Conservation (phyloP, 2,113 vertebrate genomes). For the Chloroceryle aenea region DNA sequence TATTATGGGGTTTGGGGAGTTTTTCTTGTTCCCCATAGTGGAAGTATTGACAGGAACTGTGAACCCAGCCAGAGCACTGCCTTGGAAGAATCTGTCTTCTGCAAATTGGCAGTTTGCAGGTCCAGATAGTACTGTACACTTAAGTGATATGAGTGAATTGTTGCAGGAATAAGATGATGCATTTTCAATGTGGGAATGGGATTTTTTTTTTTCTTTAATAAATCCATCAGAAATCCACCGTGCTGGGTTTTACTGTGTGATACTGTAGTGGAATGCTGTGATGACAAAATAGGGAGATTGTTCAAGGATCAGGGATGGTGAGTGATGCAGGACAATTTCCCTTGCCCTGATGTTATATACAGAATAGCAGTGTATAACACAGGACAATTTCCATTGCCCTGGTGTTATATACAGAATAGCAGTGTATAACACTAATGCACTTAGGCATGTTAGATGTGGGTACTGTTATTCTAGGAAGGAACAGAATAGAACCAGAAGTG, state of each 20-base stretch:
- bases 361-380: no score
- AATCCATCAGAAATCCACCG: background rate
- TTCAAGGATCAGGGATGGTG: background rate
- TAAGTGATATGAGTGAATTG: rapidly evolving
- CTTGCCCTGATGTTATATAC: background rate
- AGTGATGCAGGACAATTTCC: background rate
- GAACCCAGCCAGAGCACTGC: background rate
- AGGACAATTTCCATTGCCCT: no score
- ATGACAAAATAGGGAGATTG: background rate
- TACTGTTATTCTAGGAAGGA: background rate
- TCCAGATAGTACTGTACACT: background rate
- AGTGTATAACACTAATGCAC: background rate
- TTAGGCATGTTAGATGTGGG: rapidly evolving
- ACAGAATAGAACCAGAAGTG: background rate
- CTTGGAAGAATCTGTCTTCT: background rate
- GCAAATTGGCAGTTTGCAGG: background rate
- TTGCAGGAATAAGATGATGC: background rate
- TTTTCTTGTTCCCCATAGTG: background rate
- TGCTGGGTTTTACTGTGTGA: background rate
- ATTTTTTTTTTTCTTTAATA: background rate
- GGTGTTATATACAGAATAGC: no score
- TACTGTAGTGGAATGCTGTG: background rate
- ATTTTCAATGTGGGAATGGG: background rate
- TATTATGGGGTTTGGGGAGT: background rate
- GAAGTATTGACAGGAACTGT: background rate